Conservation (phyloP, 2,888 invertebrate species). For the Azorinus chamasolen region DNA sequence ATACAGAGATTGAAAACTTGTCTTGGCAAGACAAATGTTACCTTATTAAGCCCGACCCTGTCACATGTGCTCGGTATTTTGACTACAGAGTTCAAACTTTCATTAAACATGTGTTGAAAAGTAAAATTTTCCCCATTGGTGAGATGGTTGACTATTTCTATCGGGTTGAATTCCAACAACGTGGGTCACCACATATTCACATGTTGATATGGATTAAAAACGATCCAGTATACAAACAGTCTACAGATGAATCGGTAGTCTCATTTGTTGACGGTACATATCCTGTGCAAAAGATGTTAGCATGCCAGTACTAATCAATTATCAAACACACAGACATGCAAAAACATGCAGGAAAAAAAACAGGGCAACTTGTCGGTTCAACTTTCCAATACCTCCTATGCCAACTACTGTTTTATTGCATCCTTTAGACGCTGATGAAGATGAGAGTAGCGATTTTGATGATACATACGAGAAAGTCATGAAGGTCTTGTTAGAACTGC, state of each 20-base stretch:
- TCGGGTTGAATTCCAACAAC: constrained; percentile 63
- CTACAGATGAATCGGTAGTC: constrained; percentile 15
- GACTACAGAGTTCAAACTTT: constrained; percentile 53
- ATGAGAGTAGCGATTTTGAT: constrained; percentile 8
- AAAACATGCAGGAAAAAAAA: constrained; percentile 57
- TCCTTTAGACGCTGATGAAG: constrained; percentile 26
- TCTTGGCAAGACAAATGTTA: constrained; percentile 56
- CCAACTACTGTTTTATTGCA: constrained; percentile 37
- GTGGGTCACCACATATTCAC: constrained; percentile 60
- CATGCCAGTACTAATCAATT: constrained; percentile 35
- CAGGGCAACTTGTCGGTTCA: constrained; percentile 53
- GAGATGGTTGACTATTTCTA: constrained; percentile 59
- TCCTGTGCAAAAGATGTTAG: constrained; percentile 29
- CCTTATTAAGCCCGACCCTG: constrained; percentile 61
- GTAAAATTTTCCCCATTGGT: constrained; percentile 41
- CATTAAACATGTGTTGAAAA: constrained; percentile 37
- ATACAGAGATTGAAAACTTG: constrained; percentile 26
- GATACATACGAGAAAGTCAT: constrained; percentile 2
- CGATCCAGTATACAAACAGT: constrained; percentile 45
- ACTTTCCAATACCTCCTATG: constrained; percentile 60
- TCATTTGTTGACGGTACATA: constrained; percentile 45
- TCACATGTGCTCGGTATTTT: constrained; percentile 61
- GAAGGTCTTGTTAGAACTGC: constrained; percentile 9
- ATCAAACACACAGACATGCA: constrained; percentile 62
- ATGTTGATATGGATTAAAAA: constrained; percentile 62